Base-by-base conservation (phyloP, 2,113 vertebrate genomes). In the Zosterops pallidus region DNA sequence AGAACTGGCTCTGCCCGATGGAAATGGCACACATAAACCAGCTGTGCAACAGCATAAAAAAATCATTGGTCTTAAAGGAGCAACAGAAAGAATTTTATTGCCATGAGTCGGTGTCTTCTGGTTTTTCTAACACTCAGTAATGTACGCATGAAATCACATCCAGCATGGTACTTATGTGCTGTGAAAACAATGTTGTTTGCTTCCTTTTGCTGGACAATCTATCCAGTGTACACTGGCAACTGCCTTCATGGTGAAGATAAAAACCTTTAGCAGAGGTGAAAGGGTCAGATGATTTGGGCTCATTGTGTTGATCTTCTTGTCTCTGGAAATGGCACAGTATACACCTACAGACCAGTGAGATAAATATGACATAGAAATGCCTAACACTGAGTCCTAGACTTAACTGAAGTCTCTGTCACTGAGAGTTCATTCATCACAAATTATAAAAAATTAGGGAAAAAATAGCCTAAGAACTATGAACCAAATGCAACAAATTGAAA, bases 11-110 rank as follows among this genome's bases (percentile, higher is more conserved):
- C 90, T 84, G 93, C 92, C 92, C 86, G 39, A 25, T 95, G 90
- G 89, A 96, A 96, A 95, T 87, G 93, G 95, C 92, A 95, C 92
- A 97, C 68, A 94, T 79, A 82, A 96, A 95, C 89, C 96, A 97
- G 96, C 96, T 97, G 96, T 83, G 90, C 77, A 89, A 89, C 37
- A 92, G 87, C 70, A 92, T 92, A 90, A 95, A 97, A 97, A 92
- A 97, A 86, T 96, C 93, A 96, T 90, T 94, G 90, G 90, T 96
- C 96, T 89, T 96, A 57, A 23, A 84, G 90, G 94, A 94, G 65
- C 52, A 39, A 89, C 92, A 92, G 69, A 97, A 83, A 88, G 92
- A 90, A 76, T 95, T 95, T 97, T 96, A 97, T 62, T 95, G 92
- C 88, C 16, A 3, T 44, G 84, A 94, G 80, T 84, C 95, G 95